Percentiles rank a stretch among this genome's conserved stretches.
phyloP scores from a whole-genome alignment of 2,113 vertebrate species.

The Menidia beryllina region DNA sequence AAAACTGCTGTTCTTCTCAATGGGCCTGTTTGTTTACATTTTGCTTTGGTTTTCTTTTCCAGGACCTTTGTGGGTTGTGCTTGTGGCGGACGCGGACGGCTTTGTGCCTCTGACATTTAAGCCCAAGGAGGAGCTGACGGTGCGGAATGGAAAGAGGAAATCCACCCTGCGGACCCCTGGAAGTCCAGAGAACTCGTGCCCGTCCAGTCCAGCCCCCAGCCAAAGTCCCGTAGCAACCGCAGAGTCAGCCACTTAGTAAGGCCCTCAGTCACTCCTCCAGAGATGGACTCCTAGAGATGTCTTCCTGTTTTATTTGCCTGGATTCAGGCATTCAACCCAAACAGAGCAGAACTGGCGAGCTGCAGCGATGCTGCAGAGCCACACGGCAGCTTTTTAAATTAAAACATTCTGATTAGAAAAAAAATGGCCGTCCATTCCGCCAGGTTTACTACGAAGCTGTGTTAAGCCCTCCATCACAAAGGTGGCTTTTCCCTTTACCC shows the following conservation, averaged over 20 bases:
- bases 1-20: neutral
- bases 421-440: too few species aligned
- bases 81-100: conserved; percentile 89
- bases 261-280: neutral
- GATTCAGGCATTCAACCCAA: too few species aligned
- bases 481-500: too few species aligned
- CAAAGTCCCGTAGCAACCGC: conserved; percentile 25
- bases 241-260: conserved; percentile 38
- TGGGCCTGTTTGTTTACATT: neutral
- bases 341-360: too few species aligned
- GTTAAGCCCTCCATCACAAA: too few species aligned
- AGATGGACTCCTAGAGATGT: neutral
- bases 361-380: too few species aligned
- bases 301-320: neutral
- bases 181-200: conserved; percentile 50
- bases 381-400: too few species aligned
- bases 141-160: conserved; percentile 86
- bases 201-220: conserved; percentile 61
- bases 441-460: too few species aligned
- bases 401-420: too few species aligned
- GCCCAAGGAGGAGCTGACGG: conserved; percentile 83
- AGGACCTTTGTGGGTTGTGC: conserved; percentile 91
- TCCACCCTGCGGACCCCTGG: conserved; percentile 46
- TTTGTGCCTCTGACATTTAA: conserved; percentile 90
- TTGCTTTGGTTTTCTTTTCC: conserved; percentile 51